A percentile compares a stretch with the other conserved stretches of the same genome.
Conservation (phyloP, 2,888 invertebrate species). For the Germaria angustata region DNA sequence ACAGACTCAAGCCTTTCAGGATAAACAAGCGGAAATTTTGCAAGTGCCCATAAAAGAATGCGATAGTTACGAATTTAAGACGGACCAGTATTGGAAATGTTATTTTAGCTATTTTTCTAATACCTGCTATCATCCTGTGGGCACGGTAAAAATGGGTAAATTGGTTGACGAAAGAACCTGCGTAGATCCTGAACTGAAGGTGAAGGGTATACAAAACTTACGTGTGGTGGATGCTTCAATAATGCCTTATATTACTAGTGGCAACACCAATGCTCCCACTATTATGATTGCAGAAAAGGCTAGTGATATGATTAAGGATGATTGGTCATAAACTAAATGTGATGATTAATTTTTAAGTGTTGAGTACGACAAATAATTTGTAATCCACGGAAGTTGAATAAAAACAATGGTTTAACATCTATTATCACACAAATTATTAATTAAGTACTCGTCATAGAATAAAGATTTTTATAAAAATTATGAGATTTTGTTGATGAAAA, state of each 20-base stretch:
- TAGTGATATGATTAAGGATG: slow-evolving; percentile 81
- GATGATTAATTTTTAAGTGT: too few species aligned
- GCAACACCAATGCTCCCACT: slow-evolving; percentile 90
- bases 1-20: slow-evolving; percentile 79
- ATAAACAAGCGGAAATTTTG: slow-evolving; percentile 72
- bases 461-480: too few species aligned
- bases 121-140: slow-evolving; percentile 85
- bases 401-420: too few species aligned
- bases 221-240: slow-evolving; percentile 88
- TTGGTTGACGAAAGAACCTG: slow-evolving; percentile 83
- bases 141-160: slow-evolving; percentile 88
- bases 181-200: slow-evolving; percentile 84
- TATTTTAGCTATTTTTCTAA: slow-evolving; percentile 84
- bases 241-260: slow-evolving; percentile 88
- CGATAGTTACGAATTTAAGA: slow-evolving; percentile 60
- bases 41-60: slow-evolving; percentile 73
- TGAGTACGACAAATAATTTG: too few species aligned
- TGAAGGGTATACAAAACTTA: slow-evolving; percentile 84
- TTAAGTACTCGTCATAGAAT: too few species aligned
- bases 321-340: too few species aligned
- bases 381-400: too few species aligned
- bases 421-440: too few species aligned
- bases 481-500: too few species aligned
- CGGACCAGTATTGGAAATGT: slow-evolving; percentile 84
- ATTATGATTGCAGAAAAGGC: slow-evolving; percentile 93